phyloP scores from a whole-genome alignment of 2,888 invertebrate species.

The Harpalus rubripes region DNA sequence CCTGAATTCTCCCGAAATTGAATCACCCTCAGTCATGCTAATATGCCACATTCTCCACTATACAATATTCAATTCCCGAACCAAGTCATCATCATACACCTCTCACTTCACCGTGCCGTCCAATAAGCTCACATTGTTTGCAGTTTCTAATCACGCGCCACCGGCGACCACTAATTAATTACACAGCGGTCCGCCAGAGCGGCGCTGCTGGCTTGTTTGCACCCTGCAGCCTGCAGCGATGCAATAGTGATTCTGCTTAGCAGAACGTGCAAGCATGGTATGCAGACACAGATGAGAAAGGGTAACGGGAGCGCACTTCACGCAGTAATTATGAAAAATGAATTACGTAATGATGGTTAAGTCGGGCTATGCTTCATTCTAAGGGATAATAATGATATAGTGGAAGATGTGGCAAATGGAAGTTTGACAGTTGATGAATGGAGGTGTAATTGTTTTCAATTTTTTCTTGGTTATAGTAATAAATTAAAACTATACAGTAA shows the following conservation, averaged over 20 bases:
- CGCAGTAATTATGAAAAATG: slow-evolving; percentile 35
- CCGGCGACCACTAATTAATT: slow-evolving; percentile 55
- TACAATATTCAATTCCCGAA: neutral
- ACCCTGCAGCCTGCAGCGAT: slow-evolving; percentile 30
- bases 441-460: neutral
- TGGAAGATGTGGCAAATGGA: neutral
- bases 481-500: no score
- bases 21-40: no score
- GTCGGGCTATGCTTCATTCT: neutral
- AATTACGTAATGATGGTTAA: slow-evolving; percentile 34
- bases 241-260: slow-evolving; percentile 1
- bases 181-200: slow-evolving; percentile 28
- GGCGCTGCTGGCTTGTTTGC: slow-evolving; percentile 12
- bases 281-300: no score
- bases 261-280: neutral
- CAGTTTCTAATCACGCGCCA: slow-evolving; percentile 58
- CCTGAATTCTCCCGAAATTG: no score
- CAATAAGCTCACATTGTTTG: slow-evolving; percentile 30
- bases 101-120: neutral
- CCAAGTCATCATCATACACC: neutral
- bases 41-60: no score
- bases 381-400: slow-evolving; percentile 7
- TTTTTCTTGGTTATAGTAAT: no score
- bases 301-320: neutral
- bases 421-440: neutral